Base-by-base conservation (phyloP, 2,888 invertebrate genomes). In the Diadegma fenestrale region DNA sequence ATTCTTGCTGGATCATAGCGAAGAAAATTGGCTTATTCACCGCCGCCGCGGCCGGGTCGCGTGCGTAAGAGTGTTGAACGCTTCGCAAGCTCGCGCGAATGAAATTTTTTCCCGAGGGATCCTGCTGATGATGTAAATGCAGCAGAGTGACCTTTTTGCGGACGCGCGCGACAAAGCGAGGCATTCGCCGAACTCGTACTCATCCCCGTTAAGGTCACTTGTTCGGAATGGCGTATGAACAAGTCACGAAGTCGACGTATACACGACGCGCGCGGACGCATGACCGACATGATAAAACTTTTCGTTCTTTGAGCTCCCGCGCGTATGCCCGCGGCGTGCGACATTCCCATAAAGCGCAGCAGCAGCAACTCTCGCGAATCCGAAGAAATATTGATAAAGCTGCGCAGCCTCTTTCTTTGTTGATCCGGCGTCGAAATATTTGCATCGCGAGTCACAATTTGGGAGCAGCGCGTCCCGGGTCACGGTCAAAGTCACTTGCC, bases 191-290 rank as follows among this genome's bases (percentile, higher is more conserved):
- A 90, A 90, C n/a, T n/a, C n/a, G n/a, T n/a, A n/a, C n/a, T 79
- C 72, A 64, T 76, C 80, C 87, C 90, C 90, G 89, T 91, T 91
- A 92, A 92, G 91, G 91, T 91, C 90, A 90, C 89, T 91, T 91
- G 90, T 90, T 88, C 88, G 83, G 73, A 81, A 90, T 88, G 87
- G 66, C 87, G 88, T 88, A 89, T 88, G 87, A 91, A 90, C 90
- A 87, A 92, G 90, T 91, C 92, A 91, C 89, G 90, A 83, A 37
- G 37, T 37, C 37, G 33, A 80, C 80, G 89, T 90, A n/a, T n/a
- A n/a, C n/a, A 88, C 80, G 86, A 87, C 33, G 33, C 72, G n/a
- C n/a, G n/a, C n/a, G n/a, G 68, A 87, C 85, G 88, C 89, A 89
- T 90, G 89, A 90, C 88, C 88, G 87, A 90, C 88, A 89, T 90